Percentiles rank a stretch among this genome's conserved stretches.
These are phyloP conservation scores for Hypsopygia costalis DNA, from an alignment of 2,888 invertebrate genomes.

Conservation along the genomic window DNA sequence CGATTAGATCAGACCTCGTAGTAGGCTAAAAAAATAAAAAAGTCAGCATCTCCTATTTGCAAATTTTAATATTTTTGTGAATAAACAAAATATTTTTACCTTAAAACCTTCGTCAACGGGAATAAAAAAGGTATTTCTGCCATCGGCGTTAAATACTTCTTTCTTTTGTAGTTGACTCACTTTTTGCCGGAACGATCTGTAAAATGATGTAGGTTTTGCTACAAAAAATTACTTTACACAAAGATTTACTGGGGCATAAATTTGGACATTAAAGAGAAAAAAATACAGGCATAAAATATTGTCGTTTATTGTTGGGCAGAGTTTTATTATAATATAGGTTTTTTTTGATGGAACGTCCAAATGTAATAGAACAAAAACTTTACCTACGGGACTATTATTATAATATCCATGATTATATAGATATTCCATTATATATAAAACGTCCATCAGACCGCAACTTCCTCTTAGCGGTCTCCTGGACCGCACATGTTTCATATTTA, in stretches of 20 bases:
- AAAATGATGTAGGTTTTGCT: conserved; percentile 25
- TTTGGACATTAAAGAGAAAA: neutral
- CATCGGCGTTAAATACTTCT: conserved; percentile 87
- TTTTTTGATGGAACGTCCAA: too few relatives aligned
- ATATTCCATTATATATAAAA: too few relatives aligned
- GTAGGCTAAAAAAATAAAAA: conserved; percentile 72
- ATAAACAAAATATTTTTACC: conserved; percentile 65
- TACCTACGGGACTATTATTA: too few relatives aligned
- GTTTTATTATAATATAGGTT: too few relatives aligned
- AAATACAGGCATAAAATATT: neutral
- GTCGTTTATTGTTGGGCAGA: neutral
- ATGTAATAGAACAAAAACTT: too few relatives aligned
- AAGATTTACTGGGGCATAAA: neutral
- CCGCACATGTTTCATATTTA: too few relatives aligned
- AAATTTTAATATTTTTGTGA: neutral
- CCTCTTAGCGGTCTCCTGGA: too few relatives aligned
- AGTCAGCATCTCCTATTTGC: neutral
- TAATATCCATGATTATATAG: too few relatives aligned
- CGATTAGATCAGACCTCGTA: conserved; percentile 87
- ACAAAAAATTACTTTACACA: neutral
- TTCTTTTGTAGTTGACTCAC: conserved; percentile 86
- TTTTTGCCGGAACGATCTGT: conserved; percentile 87
- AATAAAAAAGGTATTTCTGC: conserved; percentile 93
- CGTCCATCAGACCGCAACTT: too few relatives aligned
- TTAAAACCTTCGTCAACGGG: conserved; percentile 95